Evolutionary conservation across 2,888 invertebrate species (phyloP), one percentile per base, ranked within the genome.

Genomic region (Ochlodes sylvanus): DNA sequence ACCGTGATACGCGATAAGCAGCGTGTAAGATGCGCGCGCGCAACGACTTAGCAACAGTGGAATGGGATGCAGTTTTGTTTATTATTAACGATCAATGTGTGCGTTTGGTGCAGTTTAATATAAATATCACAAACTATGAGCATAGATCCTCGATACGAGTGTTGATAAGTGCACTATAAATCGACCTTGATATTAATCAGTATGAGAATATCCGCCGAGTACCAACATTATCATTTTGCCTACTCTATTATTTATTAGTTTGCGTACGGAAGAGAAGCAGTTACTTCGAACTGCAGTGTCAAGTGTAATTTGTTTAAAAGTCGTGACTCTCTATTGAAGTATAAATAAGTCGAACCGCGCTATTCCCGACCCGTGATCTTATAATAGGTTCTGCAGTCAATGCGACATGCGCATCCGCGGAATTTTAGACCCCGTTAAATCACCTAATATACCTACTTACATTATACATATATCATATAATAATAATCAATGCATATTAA

Each of bases 321-420:
- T 65, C 64, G 64, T 57, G 64, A 64, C 57, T 64, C 32, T 56
- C 57, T 44, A 47, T 19, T 38, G 64, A 57, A 64, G 64, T 50
- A n/a, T 58, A 64, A 57, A 63, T 19, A 63, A 47, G 34, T 12
- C 58, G 0, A 62, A 52, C n/a, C 14, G 6, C 63, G 7, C 52
- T 19, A 3, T 54, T 34, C 47, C 50, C 56, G 56, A 50, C 19
- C 15, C 17, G 9, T 50, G 55, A 55, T 44, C 32, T 55, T 63
- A 38, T 56, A 47, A 56, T 56, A 56, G 50, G 19, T 50, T 50
- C 10, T 50, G 50, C 3, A 50, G 27, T 54, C 27, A 12, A 52
- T 12, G 1, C 21, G 6, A 4, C 19, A 14, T 7, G 7, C 52
- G 27, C 12, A 21, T 7, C 4, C 21, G 27, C 12, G 3, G 21